Base-by-base conservation (phyloP, 2,113 vertebrate genomes). In the Pachyramphus minor region DNA sequence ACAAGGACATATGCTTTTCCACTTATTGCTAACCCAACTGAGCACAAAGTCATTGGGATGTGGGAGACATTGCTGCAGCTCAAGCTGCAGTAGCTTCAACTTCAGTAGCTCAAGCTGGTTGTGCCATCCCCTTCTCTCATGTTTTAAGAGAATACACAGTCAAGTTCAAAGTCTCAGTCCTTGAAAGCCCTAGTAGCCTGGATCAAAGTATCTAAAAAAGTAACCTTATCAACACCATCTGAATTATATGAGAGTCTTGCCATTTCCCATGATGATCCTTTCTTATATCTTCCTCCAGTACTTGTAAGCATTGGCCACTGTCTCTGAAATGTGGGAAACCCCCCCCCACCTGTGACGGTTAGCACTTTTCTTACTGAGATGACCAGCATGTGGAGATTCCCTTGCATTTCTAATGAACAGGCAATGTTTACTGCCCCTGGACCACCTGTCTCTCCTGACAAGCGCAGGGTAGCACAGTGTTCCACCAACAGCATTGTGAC, bases 111-210 rank as follows among this genome's bases (percentile, higher is more conserved):
- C 39, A 21, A 44, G 15, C 25, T 72, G 37, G 16, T 68, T 60
- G 11, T 63, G 37, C 23, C 42, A 18, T 64, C 23, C n/a, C 4
- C n/a, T 68, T 27, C 37, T 90, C n/a, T 81, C 73, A 39, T 5
- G 7, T 78, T 90, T 75, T 71, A 86, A 75, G 25, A 79, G 42
- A 85, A 56, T 50, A 72, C 0, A 4, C 15, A 50, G 63, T 47
- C 42, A 84, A 59, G 55, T 95, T 84, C 85, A 81, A 68, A 91
- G 53, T 78, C 44, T 86, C 47, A 33, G 64, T 45, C 79, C 41
- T 68, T 68, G 47, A 90, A 79, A 84, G 18, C 37, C 47, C 56
- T 27, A 44, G 31, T 56, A 83, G 33, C 31, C 30, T 72, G 56
- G 37, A 83, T 71, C 60, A 87, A 80, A 86, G 56, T 60, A 73